Base-by-base conservation (phyloP, 1,140 invertebrate species). In the Drosophila simulans region DNA sequence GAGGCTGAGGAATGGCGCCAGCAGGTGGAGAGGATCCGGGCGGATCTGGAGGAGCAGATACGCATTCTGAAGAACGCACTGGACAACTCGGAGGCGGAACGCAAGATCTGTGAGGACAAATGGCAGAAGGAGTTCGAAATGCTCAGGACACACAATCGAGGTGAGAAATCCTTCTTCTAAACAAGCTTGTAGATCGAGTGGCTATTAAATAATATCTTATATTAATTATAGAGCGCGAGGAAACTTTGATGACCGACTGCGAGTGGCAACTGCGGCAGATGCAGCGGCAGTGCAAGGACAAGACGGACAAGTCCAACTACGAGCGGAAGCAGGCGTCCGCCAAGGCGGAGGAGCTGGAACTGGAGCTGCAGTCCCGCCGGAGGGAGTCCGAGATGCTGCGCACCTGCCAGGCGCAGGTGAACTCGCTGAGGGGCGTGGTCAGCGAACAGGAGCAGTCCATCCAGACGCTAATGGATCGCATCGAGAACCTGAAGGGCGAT, bases 251-350 rank as follows among this genome's bases (percentile, higher is more conserved):
- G 80, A 94, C 95, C 54, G 95, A 95, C 85, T 95, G 95, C 71
- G 95, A 95, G 91, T 95, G 95, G 94, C 95, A 95, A 82, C 81
- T 95, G 35, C 88, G 95, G 43, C 94, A 95, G 90, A 94, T 95
- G 64, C 94, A 95, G 82, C 93, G 94, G 58, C 92, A 92, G 15
- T 95, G 94, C 77, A 95, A 95, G 81, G 93, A 94, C 73, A 94
- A 94, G 74, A 70, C 95, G 13, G 93, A 94, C 52, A 94, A 94
- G 72, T 93, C 92, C 78, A 94, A 93, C 72, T 92, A 91, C 58
- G 89, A 74, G 35, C 94, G 94, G 27, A 94, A 94, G 59, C 92
- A 93, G 83, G 93, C 92, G 25, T 31, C 93, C 4, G 92, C 93
- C 70, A 93, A 94, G 73, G 79, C 82, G 37, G 93, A 93, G 31